Evolutionary conservation across 2,888 invertebrate genomes (phyloP), one percentile per base, ranked within the genome.

Genomic region (Xylocampa areola): DNA sequence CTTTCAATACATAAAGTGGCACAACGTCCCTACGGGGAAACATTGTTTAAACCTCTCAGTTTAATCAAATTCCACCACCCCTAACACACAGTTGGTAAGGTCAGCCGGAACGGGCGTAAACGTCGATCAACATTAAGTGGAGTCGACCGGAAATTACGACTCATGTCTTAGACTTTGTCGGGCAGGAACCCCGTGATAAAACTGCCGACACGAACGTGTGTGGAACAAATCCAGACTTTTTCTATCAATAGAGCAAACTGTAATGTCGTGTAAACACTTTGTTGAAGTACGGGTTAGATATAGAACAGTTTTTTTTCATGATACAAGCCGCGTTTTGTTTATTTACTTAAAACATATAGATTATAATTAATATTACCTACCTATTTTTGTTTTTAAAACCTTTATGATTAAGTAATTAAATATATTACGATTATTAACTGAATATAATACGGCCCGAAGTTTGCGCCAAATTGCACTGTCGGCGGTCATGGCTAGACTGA

Each of bases 81-180:
- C 43, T 61, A 41, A 45, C 49, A 50, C 40, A 55, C 33, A 51
- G 55, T 49, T 55, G 40, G 39, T 52, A 52, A 64, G 62, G 58
- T 54, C 58, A 55, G 37, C 43, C 53, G 21, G 32, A 52, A 45
- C 47, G 48, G 40, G 14, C 54, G 43, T 58, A 52, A 57, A 68
- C 48, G 78, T 77, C 80, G 73, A 81, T 82, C 77, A 77, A 55
- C 71, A 72, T 80, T 80, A 77, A 73, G 64, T 51, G 62, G 52
- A 70, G 44, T 59, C 58, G 61, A 69, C 66, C 78, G 84, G 80
- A 83, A 80, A 82, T 82, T 79, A 79, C 79, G 65, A 73, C 76
- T 70, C 67, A 61, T 71, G 73, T 70, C 73, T 51, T 40, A 68
- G 66, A 69, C 67, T 64, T 60, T 59, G 68, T 59, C 43, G 54